Conservation (phyloP, 1,140 invertebrate genomes). For the Magallana angulata region DNA sequence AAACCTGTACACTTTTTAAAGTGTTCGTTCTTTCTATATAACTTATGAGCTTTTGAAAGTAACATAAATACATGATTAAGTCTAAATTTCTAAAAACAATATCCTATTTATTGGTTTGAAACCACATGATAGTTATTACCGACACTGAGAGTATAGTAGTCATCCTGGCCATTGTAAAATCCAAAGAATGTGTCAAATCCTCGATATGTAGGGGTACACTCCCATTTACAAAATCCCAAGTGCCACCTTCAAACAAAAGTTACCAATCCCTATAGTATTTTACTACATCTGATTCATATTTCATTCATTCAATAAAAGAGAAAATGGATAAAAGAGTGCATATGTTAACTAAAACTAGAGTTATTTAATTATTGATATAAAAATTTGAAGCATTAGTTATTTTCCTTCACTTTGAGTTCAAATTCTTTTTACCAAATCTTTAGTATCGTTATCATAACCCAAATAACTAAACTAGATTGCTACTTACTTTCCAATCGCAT, state of each 20-base stretch:
- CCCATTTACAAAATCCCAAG: constrained; percentile 80
- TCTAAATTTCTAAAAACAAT: neutral
- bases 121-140: constrained; percentile 42
- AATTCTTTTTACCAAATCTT: neutral
- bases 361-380: neutral
- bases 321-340: too few species aligned
- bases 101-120: neutral
- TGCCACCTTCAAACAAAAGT: constrained; percentile 78
- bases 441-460: neutral
- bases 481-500: constrained; percentile 87
- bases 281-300: neutral
- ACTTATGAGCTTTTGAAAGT: neutral
- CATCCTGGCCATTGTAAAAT: constrained; percentile 78
- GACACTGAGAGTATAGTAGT: constrained; percentile 74
- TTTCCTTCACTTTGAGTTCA: neutral
- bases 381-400: neutral
- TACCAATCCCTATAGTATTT: neutral
- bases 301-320: neutral
- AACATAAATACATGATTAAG: too few species aligned
- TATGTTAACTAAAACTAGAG: too few species aligned
- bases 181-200: constrained; percentile 82
- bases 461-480: neutral
- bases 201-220: constrained; percentile 80
- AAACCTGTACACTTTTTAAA: neutral
- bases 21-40: neutral